A percentile compares a stretch with the other conserved stretches of the same genome.
Evolutionary conservation across 2,888 invertebrate genomes (phyloP).

Genomic region (Portevinia maculata): DNA sequence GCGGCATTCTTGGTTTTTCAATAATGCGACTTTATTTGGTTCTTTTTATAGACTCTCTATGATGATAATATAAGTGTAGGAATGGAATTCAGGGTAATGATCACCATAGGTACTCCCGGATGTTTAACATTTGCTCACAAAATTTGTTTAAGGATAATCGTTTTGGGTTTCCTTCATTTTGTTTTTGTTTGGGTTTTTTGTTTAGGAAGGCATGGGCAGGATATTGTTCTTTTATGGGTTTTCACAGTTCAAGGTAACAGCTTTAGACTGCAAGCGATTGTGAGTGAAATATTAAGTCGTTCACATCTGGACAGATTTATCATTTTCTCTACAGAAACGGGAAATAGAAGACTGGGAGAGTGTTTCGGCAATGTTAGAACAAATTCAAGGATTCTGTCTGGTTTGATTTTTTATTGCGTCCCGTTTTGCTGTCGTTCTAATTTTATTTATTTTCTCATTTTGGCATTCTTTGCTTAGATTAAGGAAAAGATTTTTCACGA

Average conservation of each 20-base stretch:
- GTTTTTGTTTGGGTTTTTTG: not conserved
- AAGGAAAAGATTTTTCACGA: too few relatives aligned
- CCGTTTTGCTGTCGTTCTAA: too few relatives aligned
- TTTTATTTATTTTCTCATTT: too few relatives aligned
- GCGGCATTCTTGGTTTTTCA: too few relatives aligned
- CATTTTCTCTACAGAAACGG: not conserved
- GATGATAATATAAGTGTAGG: too few relatives aligned
- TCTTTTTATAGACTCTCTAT: too few relatives aligned
- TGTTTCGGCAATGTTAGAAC: not conserved
- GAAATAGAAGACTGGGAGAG: not conserved
- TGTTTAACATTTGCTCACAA: conserved; percentile 6
- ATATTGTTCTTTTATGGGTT: conserved; percentile 18
- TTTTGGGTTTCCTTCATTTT: conserved; percentile 2
- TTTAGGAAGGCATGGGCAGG: not conserved
- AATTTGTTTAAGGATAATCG: conserved; percentile 3
- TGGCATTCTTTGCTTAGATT: too few relatives aligned
- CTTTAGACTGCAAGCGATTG: not conserved
- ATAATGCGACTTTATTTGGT: too few relatives aligned
- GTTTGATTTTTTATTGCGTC: too few relatives aligned
- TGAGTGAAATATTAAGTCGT: conserved; percentile 16
- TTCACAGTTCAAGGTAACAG: conserved; percentile 16
- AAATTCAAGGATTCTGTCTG: not conserved
- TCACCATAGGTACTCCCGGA: not conserved
- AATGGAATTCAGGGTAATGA: not conserved
- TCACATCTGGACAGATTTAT: not conserved